Conservation (phyloP, 92 coral and sea anemone species). For the Siderastrea radians region DNA sequence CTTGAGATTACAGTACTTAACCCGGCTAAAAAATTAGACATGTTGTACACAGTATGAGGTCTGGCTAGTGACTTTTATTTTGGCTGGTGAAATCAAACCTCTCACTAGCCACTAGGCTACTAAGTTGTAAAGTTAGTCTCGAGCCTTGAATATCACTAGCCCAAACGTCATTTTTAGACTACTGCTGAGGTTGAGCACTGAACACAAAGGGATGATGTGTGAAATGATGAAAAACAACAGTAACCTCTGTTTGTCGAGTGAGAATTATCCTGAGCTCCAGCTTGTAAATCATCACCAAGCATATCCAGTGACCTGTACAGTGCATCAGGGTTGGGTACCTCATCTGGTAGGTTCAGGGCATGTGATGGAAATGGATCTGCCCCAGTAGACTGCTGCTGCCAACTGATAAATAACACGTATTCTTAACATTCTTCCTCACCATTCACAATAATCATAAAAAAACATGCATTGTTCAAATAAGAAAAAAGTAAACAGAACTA, state of each 20-base stretch:
- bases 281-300: slow-evolving; percentile 76
- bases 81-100: too few relatives aligned
- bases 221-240: neutral
- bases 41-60: too few relatives aligned
- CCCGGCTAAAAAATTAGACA: too few relatives aligned
- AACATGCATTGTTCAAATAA: neutral
- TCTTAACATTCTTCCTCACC: neutral
- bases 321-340: slow-evolving; percentile 89
- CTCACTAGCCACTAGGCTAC: too few relatives aligned
- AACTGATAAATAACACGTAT: slow-evolving; percentile 41
- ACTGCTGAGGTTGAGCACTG: too few relatives aligned
- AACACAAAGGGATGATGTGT: too few relatives aligned
- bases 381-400: slow-evolving; percentile 66
- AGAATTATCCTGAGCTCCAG: slow-evolving; percentile 56
- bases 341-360: slow-evolving; percentile 79
- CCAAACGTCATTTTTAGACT: too few relatives aligned
- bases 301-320: slow-evolving; percentile 83
- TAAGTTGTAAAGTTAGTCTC: too few relatives aligned
- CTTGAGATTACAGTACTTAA: too few relatives aligned
- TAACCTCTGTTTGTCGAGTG: slow-evolving; percentile 44
- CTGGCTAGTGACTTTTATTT: too few relatives aligned
- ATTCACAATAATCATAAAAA: neutral
- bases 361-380: slow-evolving; percentile 78
- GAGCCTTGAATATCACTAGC: too few relatives aligned
- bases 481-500: too few relatives aligned